Base-by-base conservation (phyloP, 2,113 vertebrate species). In the Stictonetta naevosa region DNA sequence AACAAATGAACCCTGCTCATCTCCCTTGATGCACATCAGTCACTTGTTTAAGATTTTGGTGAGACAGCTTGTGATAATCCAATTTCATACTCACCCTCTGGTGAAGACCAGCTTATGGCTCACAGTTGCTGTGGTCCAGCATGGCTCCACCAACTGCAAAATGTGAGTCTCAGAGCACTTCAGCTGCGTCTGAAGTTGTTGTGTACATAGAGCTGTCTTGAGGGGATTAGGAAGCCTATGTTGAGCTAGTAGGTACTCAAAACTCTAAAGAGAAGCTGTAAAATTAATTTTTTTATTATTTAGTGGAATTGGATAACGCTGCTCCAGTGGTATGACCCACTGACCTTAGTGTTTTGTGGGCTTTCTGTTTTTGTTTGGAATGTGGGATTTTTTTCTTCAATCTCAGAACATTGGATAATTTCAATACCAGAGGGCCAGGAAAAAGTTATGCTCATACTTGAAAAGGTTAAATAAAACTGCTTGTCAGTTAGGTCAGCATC, bases 31-130 rank as follows among this genome's bases (percentile, higher is more conserved):
- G 56, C 8, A 3, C 1, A 2, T 63, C 38, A 29, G 29, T 26
- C 18, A 15, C 31, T 92, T 62, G 28, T 26, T 52, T 29, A 52
- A 86, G 40, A 48, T 31, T 59, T 63, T 22, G 29, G 17, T 38
- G 48, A 59, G 28, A 20, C 15, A 60, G 20, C 8, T 56, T 82
- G 33, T 42, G 40, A 13, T 50, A 40, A 66, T 56, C n/a, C 29
- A 6, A 31, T 56, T 46, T 79, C 0, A 0, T 31, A 19, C 29
- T 29, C 7, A 15, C 28, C 36, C 62, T 25, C 26, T 28, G 16
- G 26, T 40, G 38, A 64, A 26, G 26, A 40, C 36, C 36, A 40
- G 62, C 36, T 64, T 64, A 64, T 29, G 36, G 62, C 33, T 92
- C 46, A 48, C 22, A 4, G 3, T 33, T 90, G 86, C 29, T 77